A percentile compares a stretch with the other conserved stretches of the same genome.
phyloP scores from a whole-genome alignment of 1,140 invertebrate species.

The Magallana ariakensis region DNA sequence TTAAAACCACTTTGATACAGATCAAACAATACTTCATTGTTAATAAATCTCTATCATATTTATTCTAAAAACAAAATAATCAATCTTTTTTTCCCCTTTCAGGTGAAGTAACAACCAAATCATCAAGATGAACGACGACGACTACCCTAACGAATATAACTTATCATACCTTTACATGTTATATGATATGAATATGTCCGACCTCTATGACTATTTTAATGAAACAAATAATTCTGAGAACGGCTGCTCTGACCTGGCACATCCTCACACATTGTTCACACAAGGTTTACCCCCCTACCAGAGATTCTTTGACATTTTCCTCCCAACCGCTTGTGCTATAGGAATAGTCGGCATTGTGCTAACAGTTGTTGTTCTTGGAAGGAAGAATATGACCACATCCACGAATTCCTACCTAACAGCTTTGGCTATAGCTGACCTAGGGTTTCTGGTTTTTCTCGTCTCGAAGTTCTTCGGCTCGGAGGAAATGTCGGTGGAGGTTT shows the following conservation, averaged over 20 bases:
- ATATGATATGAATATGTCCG: not conserved
- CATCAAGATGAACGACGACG: too few relatives aligned
- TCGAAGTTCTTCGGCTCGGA: constrained; percentile 59
- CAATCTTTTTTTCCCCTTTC: too few relatives aligned
- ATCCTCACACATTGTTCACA: not conserved
- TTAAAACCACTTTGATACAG: too few relatives aligned
- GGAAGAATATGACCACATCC: constrained; percentile 87
- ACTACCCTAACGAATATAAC: too few relatives aligned
- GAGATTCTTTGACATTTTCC: constrained; percentile 54
- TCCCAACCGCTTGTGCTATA: constrained; percentile 85
- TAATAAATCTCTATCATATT: too few relatives aligned
- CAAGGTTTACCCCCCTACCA: not conserved
- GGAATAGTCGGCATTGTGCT: constrained; percentile 87
- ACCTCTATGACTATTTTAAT: not conserved
- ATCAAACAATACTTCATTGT: too few relatives aligned
- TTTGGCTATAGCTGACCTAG: constrained; percentile 86
- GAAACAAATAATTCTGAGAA: not conserved
- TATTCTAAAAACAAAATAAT: too few relatives aligned
- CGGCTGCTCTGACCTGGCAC: not conserved
- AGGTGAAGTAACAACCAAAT: too few relatives aligned
- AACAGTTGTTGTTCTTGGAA: constrained; percentile 87
- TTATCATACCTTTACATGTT: too few relatives aligned
- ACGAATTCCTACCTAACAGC: constrained; percentile 88
- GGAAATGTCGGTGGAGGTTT: constrained; percentile 16
- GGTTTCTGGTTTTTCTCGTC: constrained; percentile 84